These are phyloP conservation scores for Epizoanthus fatuus DNA, from an alignment of 92 coral and sea anemone species.

Conservation along the genomic window DNA sequence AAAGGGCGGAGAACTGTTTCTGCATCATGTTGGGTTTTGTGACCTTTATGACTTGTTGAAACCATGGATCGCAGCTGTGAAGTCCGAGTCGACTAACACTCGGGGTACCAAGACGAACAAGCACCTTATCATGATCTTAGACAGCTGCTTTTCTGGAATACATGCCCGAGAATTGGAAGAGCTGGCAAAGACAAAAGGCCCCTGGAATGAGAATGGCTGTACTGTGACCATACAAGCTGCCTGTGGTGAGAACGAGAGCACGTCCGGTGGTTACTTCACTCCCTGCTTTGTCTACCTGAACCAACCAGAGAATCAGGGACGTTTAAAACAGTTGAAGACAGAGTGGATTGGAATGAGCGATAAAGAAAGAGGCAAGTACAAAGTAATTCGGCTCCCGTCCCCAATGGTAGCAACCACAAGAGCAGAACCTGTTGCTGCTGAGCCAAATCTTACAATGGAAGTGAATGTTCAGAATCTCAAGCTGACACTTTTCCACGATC, in stretches of 20 bases:
- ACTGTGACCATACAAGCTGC: conserved; percentile 79
- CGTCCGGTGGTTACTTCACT: conserved; percentile 75
- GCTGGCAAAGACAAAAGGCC: not conserved
- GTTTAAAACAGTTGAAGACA: conserved; percentile 19
- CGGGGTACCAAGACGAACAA: conserved; percentile 46
- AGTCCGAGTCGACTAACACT: conserved; percentile 27
- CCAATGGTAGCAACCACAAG: conserved; percentile 69
- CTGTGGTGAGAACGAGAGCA: conserved; percentile 56
- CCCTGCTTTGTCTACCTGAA: conserved; percentile 70
- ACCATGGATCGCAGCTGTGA: conserved; percentile 73
- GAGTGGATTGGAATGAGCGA: conserved; percentile 56
- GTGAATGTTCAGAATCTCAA: not conserved
- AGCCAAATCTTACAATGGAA: conserved; percentile 10
- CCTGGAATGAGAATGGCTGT: conserved; percentile 45
- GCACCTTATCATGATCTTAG: conserved; percentile 70
- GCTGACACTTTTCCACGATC: conserved; percentile 27
- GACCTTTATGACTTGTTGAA: conserved; percentile 67
- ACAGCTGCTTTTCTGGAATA: conserved; percentile 77
- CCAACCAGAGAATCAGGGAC: conserved; percentile 26
- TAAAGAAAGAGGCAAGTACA: conserved; percentile 26
- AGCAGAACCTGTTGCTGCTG: not conserved
- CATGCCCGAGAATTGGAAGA: conserved; percentile 55
- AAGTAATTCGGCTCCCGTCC: conserved; percentile 44
- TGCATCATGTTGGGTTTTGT: conserved; percentile 70
- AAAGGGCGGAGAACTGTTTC: conserved; percentile 75